These are phyloP conservation scores for Nineta flava DNA, from an alignment of 2,888 invertebrate genomes.

Conservation along the genomic window DNA sequence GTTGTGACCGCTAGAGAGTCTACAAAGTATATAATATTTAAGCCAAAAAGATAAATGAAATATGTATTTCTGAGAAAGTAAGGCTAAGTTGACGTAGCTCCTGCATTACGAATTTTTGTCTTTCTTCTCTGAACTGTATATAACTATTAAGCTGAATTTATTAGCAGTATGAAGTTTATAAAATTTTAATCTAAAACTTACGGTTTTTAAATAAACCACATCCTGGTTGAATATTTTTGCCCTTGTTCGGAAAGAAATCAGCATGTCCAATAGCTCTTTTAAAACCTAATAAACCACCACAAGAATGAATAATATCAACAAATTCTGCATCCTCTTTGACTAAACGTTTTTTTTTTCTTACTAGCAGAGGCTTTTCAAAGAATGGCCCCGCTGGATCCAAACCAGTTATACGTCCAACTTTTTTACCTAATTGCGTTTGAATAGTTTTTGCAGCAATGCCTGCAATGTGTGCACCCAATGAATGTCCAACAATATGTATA, in stretches of 20 bases:
- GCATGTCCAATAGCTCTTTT: slow-evolving; percentile 34
- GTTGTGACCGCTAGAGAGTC: no score
- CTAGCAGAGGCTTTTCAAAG: slow-evolving; percentile 20
- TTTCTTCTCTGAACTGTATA: no score
- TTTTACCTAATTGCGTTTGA: slow-evolving; percentile 10
- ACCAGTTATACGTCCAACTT: slow-evolving; percentile 23
- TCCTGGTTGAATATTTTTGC: slow-evolving; percentile 34
- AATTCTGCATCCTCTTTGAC: slow-evolving; percentile 36
- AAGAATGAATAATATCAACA: slow-evolving; percentile 44
- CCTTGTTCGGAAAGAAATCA: slow-evolving; percentile 42
- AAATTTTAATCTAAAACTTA: slow-evolving; percentile 1
- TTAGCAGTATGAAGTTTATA: no score
- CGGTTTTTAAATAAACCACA: slow-evolving; percentile 21
- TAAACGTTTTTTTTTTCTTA: slow-evolving; percentile 16
- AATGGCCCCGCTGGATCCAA: slow-evolving; percentile 28
- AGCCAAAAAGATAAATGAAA: no score
- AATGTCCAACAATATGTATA: slow-evolving; percentile 25
- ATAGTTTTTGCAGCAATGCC: slow-evolving; percentile 19
- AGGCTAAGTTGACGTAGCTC: no score
- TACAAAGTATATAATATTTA: no score
- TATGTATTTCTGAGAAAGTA: no score
- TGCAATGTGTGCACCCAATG: slow-evolving; percentile 25
- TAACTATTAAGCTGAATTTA: no score
- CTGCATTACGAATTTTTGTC: no score
- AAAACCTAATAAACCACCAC: slow-evolving; percentile 36